Evolutionary conservation across 2,797 vertebrate genomes (phyloP), one percentile per base, ranked within the genome.

Genomic region (Acestrorhynchus altus): DNA sequence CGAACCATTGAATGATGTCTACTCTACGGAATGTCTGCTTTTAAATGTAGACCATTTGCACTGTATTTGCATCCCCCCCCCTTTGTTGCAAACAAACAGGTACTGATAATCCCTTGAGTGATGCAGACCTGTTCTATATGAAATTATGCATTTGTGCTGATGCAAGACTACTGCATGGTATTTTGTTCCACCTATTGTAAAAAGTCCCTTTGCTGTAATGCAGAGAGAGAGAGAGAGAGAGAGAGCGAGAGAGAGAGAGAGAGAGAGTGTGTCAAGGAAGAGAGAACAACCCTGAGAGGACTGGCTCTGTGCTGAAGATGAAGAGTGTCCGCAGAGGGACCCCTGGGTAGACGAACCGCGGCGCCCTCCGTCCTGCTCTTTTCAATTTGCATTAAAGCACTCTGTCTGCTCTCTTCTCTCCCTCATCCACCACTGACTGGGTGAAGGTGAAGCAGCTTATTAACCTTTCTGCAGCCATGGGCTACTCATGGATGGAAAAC

Each of bases 381-480:
- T 69, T 71, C 74, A 82, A 90, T 90, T 89, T 90, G 86, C 85
- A 89, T 91, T 88, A 88, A 87, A 84, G 76, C 84, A 67, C 79
- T 76, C 71, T 20, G 76, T 46, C 54, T 61, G 63, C 81, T 80
- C 85, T 60, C 63, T 54, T 79, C 82, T 87, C 84, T 83, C 88
- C 84, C 77, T 39, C 67, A 20, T 64, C 65, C 20, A 39, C n/a
- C 24, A 13, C 44, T 82, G 65, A 78, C 60, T 67, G 72, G 70
- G 74, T 70, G 74, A 80, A 86, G 89, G 88, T 87, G 90, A 90
- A 85, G 81, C 85, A 88, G 86, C 89, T 93, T 90, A 92, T 94
- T 93, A 93, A 93, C 92, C 91, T 93, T 87, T 86, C 80, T 79
- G 80, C 88, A 86, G 86, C 92, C 90, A 90, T 81, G 77, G 90